These are phyloP conservation scores for Ceratothoa steindachneri DNA, from an alignment of 2,888 invertebrate species.

Conservation along the genomic window DNA sequence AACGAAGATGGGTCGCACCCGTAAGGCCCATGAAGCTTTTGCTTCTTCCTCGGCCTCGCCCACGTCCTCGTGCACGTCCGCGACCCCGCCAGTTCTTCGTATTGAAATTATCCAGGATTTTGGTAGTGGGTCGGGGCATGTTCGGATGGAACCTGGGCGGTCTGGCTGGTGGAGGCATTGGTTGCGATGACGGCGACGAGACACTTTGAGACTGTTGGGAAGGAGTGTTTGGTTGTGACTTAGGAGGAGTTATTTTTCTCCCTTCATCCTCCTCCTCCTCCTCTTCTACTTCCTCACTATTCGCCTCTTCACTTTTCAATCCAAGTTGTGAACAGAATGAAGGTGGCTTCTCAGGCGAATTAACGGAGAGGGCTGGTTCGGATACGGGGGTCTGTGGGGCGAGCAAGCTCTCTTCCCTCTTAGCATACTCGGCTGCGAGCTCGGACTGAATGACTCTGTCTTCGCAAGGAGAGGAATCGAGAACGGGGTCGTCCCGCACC, in stretches of 20 bases:
- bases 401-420: background rate
- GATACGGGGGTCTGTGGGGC: background rate
- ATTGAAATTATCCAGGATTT: background rate
- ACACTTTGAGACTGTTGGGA: background rate
- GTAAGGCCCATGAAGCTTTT: slow-evolving; percentile 24
- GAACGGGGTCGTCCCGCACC: background rate
- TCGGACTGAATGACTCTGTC: background rate
- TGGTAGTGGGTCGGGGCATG: background rate
- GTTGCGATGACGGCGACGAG: background rate
- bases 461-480: background rate
- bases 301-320: no score
- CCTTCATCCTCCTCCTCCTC: no score
- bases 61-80: slow-evolving; percentile 4
- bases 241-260: no score
- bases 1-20: slow-evolving; percentile 40
- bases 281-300: background rate
- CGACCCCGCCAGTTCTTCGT: background rate
- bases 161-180: no score
- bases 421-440: background rate
- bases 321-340: no score
- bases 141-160: background rate
- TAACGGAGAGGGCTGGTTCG: background rate
- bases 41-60: slow-evolving; percentile 12
- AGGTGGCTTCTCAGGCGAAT: no score
- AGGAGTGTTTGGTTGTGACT: background rate